Percentiles rank a stretch among this genome's conserved stretches.
These are phyloP conservation scores for Lasius fuliginosus DNA, from an alignment of 2,888 invertebrate species.

Conservation along the genomic window DNA sequence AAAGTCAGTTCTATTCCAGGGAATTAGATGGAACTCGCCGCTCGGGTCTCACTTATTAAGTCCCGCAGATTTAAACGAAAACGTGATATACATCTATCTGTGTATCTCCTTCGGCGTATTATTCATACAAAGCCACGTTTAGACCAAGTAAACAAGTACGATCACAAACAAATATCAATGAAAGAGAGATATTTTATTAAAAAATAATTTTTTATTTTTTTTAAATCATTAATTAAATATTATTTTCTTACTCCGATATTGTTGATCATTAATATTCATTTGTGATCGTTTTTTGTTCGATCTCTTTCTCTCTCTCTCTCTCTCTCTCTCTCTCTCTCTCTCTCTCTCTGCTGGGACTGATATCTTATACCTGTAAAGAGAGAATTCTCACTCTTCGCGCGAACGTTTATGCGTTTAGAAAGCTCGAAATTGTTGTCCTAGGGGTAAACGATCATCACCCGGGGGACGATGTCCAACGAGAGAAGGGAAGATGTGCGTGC, in stretches of 20 bases:
- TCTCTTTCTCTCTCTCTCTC: too few species aligned
- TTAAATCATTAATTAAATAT: neutral
- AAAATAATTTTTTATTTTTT: neutral
- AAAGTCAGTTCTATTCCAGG: conserved; percentile 39
- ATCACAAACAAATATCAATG: neutral
- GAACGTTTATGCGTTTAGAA: neutral
- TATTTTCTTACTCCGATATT: neutral
- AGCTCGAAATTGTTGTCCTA: neutral
- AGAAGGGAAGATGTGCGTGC: conserved; percentile 12
- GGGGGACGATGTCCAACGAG: neutral
- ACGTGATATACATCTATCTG: neutral
- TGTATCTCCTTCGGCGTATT: neutral
- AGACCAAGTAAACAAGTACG: neutral
- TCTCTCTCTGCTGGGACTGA: too few species aligned
- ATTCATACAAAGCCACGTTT: neutral
- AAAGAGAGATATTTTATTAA: neutral
- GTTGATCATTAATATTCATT: neutral
- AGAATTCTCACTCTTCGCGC: neutral
- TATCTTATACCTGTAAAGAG: neutral
- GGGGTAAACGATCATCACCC: conserved; percentile 30
- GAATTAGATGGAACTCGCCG: conserved; percentile 36
- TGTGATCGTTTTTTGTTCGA: neutral
- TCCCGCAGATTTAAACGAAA: conserved; percentile 18
- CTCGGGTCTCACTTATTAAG: conserved; percentile 38
- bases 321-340: too few species aligned